A percentile compares a stretch with the other conserved stretches of the same genome.
Conservation (phyloP, 2,888 invertebrate species). For the Agrochola circellaris region DNA sequence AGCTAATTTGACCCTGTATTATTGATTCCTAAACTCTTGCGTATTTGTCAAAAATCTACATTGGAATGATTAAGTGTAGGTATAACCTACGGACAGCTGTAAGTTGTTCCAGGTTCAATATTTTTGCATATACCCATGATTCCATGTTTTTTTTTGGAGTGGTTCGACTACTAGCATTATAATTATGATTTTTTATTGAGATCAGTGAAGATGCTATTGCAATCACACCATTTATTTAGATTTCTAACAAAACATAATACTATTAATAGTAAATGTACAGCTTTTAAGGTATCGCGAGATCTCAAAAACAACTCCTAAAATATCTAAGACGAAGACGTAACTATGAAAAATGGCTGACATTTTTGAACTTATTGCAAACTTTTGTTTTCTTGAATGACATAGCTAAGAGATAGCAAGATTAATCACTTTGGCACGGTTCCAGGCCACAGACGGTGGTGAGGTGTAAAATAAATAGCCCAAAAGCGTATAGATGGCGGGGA, state of each 20-base stretch:
- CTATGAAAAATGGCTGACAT: slow-evolving; percentile 52
- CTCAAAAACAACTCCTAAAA: slow-evolving; percentile 20
- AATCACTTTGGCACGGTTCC: slow-evolving; percentile 60
- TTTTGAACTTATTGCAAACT: slow-evolving; percentile 59
- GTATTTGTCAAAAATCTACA: too few species aligned
- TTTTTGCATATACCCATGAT: background rate
- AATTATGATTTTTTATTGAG: background rate
- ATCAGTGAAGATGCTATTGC: background rate
- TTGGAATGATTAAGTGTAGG: background rate
- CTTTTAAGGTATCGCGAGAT: background rate
- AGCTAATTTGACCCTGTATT: background rate
- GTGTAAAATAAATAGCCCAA: slow-evolving; percentile 57
- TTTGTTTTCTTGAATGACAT: slow-evolving; percentile 60
- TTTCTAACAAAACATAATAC: background rate
- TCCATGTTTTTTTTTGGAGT: too few species aligned
- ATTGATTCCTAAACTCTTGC: too few species aligned
- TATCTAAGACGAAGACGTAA: slow-evolving; percentile 12
- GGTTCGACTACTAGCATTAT: background rate
- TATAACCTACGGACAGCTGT: background rate
- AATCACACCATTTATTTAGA: background rate
- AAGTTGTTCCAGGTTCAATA: background rate
- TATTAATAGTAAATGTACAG: background rate
- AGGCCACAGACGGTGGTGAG: slow-evolving; percentile 52
- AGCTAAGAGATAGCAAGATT: slow-evolving; percentile 61
- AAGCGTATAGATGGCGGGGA: slow-evolving; percentile 36